These are phyloP conservation scores for Dermatemys mawii DNA, from an alignment of 2,113 vertebrate species.

Conservation along the genomic window DNA sequence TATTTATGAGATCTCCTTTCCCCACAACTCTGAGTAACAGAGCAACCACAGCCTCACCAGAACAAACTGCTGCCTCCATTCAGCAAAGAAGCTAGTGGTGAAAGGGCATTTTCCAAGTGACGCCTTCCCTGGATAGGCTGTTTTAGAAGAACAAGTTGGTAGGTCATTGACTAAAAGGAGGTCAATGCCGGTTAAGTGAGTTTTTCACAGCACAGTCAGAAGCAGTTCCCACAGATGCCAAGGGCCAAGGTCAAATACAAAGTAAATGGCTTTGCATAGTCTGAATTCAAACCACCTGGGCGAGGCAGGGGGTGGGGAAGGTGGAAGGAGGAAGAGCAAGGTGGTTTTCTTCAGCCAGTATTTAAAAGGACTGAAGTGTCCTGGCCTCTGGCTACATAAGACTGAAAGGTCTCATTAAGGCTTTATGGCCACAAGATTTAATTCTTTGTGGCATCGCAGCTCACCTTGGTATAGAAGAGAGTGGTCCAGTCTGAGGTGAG, in stretches of 20 bases:
- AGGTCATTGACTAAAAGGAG: neutral
- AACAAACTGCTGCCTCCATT: too few species aligned
- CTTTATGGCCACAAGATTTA: neutral
- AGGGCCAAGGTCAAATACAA: neutral
- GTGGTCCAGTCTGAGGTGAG: neutral
- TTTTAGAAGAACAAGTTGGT: neutral
- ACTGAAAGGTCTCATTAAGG: neutral
- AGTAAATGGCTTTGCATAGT: neutral
- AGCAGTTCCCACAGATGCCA: neutral
- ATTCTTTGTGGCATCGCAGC: neutral
- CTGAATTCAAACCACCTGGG: neutral
- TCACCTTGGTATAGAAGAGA: neutral
- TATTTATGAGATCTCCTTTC: too few species aligned
- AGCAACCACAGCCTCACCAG: too few species aligned
- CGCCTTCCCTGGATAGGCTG: neutral
- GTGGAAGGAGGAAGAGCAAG: accelerated
- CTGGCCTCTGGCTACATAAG: neutral
- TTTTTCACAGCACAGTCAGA: neutral
- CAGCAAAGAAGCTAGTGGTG: neutral
- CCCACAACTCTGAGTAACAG: too few species aligned
- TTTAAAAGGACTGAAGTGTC: neutral
- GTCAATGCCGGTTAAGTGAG: neutral
- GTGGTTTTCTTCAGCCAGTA: neutral
- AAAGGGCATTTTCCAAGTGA: neutral
- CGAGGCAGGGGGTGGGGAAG: too few species aligned